Base-by-base conservation (phyloP, 1,140 invertebrate species). In the Apolygus lucorum region DNA sequence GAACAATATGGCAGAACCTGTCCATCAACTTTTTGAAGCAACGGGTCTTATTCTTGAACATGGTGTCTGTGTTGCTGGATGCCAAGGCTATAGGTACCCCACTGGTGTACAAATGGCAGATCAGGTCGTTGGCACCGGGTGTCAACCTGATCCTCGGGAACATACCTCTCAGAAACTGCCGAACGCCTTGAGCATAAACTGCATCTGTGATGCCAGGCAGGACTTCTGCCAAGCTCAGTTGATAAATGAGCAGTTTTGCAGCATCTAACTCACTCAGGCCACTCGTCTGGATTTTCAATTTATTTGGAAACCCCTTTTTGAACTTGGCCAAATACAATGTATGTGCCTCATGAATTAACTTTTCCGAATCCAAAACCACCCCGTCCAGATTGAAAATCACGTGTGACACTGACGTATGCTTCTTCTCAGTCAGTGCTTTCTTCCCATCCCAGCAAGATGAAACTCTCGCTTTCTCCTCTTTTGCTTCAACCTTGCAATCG, bases 311-410 rank as follows among this genome's bases (percentile, higher is more conserved):
- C 21, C 26, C 14, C 26, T 63, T 63, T 17, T 26, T 21, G 62
- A 8, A 63, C 24, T 27, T 63, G 21, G 62, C 26, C 62, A 63
- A 63, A 27, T 63, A 63, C 27, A 25, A 25, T 26, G 62, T 63
- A 27, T 63, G 62, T 2, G 62, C 62, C 27, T 63, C 62, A 14
- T 25, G 22, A 25, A 63, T 63, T 22, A 63, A 27, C 27, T 26
- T 21, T 26, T 63, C 62, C 21, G 62, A 63, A 25, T 63, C 26
- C 4, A 63, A 25, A 2, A 63, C 2, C 21, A 63, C 62, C 2
- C 62, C 62, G 26, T 63, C 62, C 24, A 63, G 27, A 17, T 63
- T 63, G 22, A 63, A 63, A 17, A 63, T 63, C 1, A 63, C 62
- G 62, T 63, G 62, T 25, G 21, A 25, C 21, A 63, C 62, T 26